phyloP scores from a whole-genome alignment of 2,113 vertebrate species.

The Bucco capensis region DNA sequence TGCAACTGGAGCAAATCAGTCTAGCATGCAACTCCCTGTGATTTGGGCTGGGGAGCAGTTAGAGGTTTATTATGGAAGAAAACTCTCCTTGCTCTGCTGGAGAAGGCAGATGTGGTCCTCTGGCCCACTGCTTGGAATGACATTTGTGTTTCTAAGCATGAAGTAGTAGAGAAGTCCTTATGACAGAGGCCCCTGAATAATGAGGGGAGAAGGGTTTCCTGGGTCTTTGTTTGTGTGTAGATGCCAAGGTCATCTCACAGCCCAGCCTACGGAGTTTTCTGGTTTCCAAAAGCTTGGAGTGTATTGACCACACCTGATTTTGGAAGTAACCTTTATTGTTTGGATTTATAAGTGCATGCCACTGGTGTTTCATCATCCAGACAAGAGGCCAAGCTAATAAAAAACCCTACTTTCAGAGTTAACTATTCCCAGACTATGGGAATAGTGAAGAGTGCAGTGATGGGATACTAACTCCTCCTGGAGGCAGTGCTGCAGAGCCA shows the following conservation, averaged over 20 bases:
- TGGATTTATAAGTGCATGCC: background rate
- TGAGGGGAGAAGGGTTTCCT: background rate
- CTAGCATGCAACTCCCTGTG: background rate
- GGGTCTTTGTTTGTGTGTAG: no score
- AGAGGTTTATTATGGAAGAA: background rate
- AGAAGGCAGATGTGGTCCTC: background rate
- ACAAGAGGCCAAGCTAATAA: background rate
- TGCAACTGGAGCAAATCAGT: background rate
- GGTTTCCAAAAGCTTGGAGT: background rate
- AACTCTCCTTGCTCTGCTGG: background rate
- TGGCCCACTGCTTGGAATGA: background rate
- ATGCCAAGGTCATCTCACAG: no score
- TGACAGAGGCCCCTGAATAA: background rate
- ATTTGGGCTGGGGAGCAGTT: background rate
- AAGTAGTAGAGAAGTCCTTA: background rate
- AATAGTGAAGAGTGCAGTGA: background rate
- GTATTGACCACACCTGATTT: background rate
- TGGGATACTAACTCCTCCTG: background rate
- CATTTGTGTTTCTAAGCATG: background rate
- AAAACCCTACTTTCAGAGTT: background rate
- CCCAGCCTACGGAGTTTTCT: background rate
- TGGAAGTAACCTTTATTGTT: background rate
- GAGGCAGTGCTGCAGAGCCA: background rate
- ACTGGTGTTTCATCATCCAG: background rate
- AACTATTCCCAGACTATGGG: background rate